A percentile compares a stretch with the other conserved stretches of the same genome.
These are phyloP conservation scores for Micromesistius poutassou DNA, from an alignment of 2,797 vertebrate species.

Conservation along the genomic window DNA sequence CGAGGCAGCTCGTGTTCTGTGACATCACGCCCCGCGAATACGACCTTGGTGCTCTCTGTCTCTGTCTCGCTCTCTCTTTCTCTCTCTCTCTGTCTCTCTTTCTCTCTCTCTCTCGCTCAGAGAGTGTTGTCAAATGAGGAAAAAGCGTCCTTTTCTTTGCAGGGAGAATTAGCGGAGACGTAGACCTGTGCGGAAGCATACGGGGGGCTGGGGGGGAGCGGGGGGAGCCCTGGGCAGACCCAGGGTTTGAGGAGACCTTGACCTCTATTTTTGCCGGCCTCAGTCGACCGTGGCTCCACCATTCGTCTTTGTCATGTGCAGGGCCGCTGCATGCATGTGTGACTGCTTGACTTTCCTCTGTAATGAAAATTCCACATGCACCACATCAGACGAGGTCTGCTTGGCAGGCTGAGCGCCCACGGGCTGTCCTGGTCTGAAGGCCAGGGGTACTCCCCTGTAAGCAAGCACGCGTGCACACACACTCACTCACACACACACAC, in stretches of 20 bases:
- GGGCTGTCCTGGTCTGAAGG: conserved; percentile 42
- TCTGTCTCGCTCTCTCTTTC: too few relatives aligned
- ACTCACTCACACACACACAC: not conserved
- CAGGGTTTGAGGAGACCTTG: conserved; percentile 34
- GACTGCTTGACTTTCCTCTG: conserved; percentile 57
- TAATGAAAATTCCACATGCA: conserved; percentile 74
- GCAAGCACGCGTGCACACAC: not conserved
- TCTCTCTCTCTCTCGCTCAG: too few relatives aligned
- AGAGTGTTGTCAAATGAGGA: conserved; percentile 7
- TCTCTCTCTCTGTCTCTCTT: too few relatives aligned
- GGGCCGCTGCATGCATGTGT: conserved; percentile 46
- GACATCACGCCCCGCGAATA: conserved; percentile 5
- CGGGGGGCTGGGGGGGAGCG: conserved; percentile 40
- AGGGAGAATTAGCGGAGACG: conserved; percentile 33
- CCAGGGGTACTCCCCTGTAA: conserved; percentile 9
- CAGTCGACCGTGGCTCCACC: conserved; percentile 55
- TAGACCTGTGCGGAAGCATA: conserved; percentile 22
- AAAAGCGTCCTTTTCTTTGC: conserved; percentile 11
- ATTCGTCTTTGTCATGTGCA: conserved; percentile 63
- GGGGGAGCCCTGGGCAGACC: conserved; percentile 38
- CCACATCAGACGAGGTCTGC: conserved; percentile 58
- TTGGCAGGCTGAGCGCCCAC: conserved; percentile 38
- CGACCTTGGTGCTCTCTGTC: not conserved
- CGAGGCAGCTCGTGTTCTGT: conserved; percentile 15
- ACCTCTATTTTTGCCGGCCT: conserved; percentile 25